phyloP scores from a whole-genome alignment of 2,113 vertebrate species.

The Gorsachius goisagi region DNA sequence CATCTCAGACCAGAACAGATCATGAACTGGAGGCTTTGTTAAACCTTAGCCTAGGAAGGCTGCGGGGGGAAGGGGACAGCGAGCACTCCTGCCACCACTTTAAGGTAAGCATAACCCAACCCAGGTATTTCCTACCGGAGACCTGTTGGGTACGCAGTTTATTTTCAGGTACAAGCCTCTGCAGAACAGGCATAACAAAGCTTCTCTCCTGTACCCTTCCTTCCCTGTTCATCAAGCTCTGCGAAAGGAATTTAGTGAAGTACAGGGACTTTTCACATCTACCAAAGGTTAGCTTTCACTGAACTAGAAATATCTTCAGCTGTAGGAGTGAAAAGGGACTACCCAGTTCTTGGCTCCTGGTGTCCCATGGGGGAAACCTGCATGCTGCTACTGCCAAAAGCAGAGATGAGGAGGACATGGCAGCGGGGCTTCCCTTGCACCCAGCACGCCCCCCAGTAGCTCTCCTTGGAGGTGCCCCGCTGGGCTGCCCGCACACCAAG shows the following conservation, averaged over 20 bases:
- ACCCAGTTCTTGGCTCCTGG: background rate
- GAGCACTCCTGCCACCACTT: background rate
- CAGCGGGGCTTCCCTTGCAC: background rate
- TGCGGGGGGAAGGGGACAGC: background rate
- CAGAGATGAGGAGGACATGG: rapidly evolving
- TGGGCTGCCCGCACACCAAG: rapidly evolving
- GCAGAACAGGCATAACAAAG: background rate
- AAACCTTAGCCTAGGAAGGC: background rate
- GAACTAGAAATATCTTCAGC: background rate
- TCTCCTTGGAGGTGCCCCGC: background rate
- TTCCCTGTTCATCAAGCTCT: no score
- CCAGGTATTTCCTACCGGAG: background rate
- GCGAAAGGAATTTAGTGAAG: background rate
- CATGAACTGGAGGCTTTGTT: background rate
- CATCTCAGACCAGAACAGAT: background rate
- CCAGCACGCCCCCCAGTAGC: background rate
- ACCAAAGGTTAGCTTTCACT: background rate
- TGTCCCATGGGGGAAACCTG: rapidly evolving
- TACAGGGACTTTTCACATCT: background rate
- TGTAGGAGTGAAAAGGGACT: background rate
- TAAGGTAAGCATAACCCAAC: rapidly evolving
- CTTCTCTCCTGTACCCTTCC: background rate
- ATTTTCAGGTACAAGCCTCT: background rate
- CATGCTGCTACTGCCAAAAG: background rate
- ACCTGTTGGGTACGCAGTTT: rapidly evolving